Evolutionary conservation across 2,797 vertebrate species (phyloP).

Genomic region (Hypotaenidia philippensis): DNA sequence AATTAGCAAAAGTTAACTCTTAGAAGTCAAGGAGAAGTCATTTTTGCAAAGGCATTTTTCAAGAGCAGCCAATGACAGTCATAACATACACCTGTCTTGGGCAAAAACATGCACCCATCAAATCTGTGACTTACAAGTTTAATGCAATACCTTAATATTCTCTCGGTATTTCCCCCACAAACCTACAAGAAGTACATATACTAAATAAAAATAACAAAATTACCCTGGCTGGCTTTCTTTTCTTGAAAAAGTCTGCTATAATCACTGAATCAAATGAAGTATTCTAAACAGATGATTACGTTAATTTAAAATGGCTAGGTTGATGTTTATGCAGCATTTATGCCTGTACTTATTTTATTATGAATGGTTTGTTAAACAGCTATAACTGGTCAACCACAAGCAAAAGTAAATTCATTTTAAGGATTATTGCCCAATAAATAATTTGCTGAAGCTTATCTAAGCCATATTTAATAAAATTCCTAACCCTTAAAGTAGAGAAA

Average conservation of each 20-base stretch:
- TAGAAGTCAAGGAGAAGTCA: background rate
- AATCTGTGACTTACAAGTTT: background rate
- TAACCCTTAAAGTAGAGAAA: conserved; percentile 5
- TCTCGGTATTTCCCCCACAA: background rate
- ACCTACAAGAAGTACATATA: background rate
- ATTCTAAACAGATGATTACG: background rate
- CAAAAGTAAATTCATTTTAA: conserved; percentile 48
- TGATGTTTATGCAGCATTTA: conserved; percentile 48
- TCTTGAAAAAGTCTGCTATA: background rate
- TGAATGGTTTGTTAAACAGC: conserved; percentile 60
- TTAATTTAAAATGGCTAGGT: conserved; percentile 44
- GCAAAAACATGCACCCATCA: background rate
- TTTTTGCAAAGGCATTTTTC: background rate
- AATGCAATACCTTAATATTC: background rate
- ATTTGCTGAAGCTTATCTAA: conserved; percentile 39
- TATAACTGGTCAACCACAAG: conserved; percentile 43
- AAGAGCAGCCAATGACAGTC: background rate
- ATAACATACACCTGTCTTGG: background rate
- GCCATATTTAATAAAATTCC: conserved; percentile 15
- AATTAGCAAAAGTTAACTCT: background rate
- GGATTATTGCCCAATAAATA: conserved; percentile 65
- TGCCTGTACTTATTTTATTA: conserved; percentile 52
- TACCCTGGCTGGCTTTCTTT: background rate
- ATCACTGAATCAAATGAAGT: conserved; percentile 32
- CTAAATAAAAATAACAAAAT: background rate